A percentile compares a stretch with the other conserved stretches of the same genome.
phyloP scores from a whole-genome alignment of 2,888 invertebrate species.

The Adelognathus sp. region DNA sequence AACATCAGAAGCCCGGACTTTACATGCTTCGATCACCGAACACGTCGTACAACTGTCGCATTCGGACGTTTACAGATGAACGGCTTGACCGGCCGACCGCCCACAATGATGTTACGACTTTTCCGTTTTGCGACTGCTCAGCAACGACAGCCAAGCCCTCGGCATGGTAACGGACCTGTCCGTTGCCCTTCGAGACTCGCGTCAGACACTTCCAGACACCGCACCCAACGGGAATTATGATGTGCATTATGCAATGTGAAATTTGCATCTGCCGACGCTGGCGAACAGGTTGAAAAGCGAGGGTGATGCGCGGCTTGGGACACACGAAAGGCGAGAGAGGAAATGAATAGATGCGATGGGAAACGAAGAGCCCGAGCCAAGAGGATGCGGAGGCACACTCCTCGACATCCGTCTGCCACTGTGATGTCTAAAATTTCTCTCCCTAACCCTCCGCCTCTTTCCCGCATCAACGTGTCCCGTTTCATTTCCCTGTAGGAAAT shows the following conservation, averaged over 20 bases:
- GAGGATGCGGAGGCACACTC: constrained; percentile 8
- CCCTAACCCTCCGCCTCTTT: constrained; percentile 20
- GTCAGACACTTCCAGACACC: constrained; percentile 36
- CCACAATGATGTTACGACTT: neutral
- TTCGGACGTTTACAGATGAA: constrained; percentile 20
- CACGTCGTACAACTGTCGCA: neutral
- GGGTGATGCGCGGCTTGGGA: neutral
- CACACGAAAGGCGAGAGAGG: constrained; percentile 15
- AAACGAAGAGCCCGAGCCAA: constrained; percentile 32
- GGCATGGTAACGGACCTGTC: constrained; percentile 20
- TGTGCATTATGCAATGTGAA: constrained; percentile 56
- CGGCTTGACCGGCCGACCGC: neutral
- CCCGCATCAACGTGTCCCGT: constrained; percentile 37
- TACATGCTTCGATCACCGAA: neutral
- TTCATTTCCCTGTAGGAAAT: constrained; percentile 52
- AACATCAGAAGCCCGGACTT: neutral
- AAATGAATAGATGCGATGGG: constrained; percentile 62
- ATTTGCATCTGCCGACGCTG: constrained; percentile 48
- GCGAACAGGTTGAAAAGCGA: neutral
- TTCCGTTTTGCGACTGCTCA: neutral
- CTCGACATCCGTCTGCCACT: constrained; percentile 28
- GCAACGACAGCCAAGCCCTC: constrained; percentile 19
- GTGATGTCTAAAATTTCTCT: constrained; percentile 65
- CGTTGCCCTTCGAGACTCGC: constrained; percentile 8
- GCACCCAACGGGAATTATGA: constrained; percentile 51